Percentiles rank a stretch among this genome's conserved stretches.
phyloP scores from a whole-genome alignment of 2,888 invertebrate species.

The Callyntrura guangdongensis region DNA sequence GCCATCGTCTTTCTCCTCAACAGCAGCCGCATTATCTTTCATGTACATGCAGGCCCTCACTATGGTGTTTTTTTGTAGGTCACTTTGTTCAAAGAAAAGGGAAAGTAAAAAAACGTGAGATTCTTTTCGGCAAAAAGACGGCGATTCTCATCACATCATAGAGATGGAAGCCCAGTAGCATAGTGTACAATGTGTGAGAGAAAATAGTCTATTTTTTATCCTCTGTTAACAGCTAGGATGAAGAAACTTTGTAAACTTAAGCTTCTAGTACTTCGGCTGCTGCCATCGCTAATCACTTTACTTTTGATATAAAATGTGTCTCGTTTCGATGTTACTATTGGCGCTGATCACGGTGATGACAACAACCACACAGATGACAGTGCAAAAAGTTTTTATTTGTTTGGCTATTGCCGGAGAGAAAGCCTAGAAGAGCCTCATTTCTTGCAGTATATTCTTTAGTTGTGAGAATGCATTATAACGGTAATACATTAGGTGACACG shows the following conservation, averaged over 20 bases:
- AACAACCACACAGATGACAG: conserved; percentile 41
- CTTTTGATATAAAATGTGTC: too few relatives aligned
- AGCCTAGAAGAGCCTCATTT: neutral
- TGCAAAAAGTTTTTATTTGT: conserved; percentile 64
- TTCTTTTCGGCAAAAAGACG: neutral
- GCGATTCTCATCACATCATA: conserved; percentile 10
- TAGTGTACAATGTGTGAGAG: neutral
- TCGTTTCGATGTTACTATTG: conserved; percentile 7
- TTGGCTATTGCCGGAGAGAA: conserved; percentile 51
- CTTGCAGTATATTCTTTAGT: conserved; percentile 12
- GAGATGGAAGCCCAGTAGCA: too few relatives aligned
- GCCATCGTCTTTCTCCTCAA: neutral
- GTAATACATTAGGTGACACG: conserved; percentile 25
- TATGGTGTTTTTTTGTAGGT: conserved; percentile 5
- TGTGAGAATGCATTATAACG: neutral
- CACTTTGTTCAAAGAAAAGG: neutral
- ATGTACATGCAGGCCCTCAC: neutral
- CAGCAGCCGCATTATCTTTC: neutral
- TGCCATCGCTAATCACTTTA: conserved; percentile 36
- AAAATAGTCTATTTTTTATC: neutral
- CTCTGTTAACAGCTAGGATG: neutral
- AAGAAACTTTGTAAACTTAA: conserved; percentile 22
- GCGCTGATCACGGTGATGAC: neutral
- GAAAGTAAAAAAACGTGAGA: too few relatives aligned
- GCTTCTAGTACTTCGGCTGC: neutral